phyloP scores from a whole-genome alignment of 2,113 vertebrate species.

The Vulpes lagopus region DNA sequence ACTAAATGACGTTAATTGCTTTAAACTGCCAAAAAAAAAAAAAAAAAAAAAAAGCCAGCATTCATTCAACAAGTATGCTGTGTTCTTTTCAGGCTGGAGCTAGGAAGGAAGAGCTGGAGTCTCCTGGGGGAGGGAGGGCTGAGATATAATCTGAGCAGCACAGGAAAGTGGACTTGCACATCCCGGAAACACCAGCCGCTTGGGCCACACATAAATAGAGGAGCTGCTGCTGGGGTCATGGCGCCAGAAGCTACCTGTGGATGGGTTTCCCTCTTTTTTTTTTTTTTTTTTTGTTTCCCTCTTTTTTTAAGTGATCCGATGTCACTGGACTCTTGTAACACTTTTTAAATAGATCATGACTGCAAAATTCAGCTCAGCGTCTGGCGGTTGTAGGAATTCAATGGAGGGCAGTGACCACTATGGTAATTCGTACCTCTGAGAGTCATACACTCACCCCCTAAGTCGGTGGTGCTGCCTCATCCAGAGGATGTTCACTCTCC shows the following conservation, averaged over 20 bases:
- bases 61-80: conserved; percentile 73
- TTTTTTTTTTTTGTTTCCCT: background rate
- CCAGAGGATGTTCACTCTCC: background rate
- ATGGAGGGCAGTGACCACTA: background rate
- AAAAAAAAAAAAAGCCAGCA: conserved; percentile 32
- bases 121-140: background rate
- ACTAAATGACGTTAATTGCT: conserved; percentile 81
- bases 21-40: conserved; percentile 75
- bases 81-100: conserved; percentile 9
- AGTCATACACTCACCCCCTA: background rate
- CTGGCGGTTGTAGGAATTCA: background rate
- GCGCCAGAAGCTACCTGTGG: background rate
- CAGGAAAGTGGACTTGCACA: background rate
- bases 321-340: background rate
- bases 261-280: background rate
- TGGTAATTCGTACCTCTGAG: background rate
- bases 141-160: background rate
- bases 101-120: background rate
- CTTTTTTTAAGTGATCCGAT: background rate
- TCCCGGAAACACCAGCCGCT: background rate
- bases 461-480: background rate
- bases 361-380: background rate
- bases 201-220: too few species aligned
- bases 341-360: background rate
- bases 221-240: background rate